Base-by-base conservation (phyloP, 2,113 vertebrate genomes). In the Pipra filicauda region DNA sequence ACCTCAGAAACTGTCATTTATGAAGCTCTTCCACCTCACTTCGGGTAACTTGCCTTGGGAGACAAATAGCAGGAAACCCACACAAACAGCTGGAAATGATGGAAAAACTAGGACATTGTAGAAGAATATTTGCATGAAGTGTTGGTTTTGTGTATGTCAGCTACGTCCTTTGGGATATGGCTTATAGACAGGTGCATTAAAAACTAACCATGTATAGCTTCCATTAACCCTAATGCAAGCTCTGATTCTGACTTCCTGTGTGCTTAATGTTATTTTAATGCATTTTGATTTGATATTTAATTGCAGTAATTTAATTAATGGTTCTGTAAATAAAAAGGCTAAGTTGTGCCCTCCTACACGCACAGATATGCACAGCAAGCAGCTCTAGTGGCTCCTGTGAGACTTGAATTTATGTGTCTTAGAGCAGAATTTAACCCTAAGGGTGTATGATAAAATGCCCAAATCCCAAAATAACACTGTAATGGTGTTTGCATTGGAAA, bases 221-320 rank as follows among this genome's bases (percentile, higher is more conserved):
- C 82, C 91, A 74, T 84, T 91, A 95, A 95, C 88, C 71, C 75
- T 39, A 20, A 49, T 37, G 4, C 37, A 18, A 71, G 46, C 9
- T 51, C 73, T 86, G 79, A 69, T 95, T 87, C 80, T 84, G 85
- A 51, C 48, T 95, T 95, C 88, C 89, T 82, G 33, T 65, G 61
- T 91, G 83, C 84, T 82, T 92, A 75, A 91, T 69, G 78, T 48
- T 83, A 89, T 75, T 81, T 76, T 83, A 82, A 85, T 91, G 94
- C 87, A 84, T 35, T 91, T 94, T 75, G 79, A 78, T 84, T 72
- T 77, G 61, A 43, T 93, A 66, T 88, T 95, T 96, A 97, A 94
- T 94, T 90, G 93, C 83, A 67, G 90, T 95, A 75, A 94, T 96
- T 96, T 92, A 97, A 97, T 96, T 94, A 95, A 91, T 94, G 80